Evolutionary conservation across 2,113 vertebrate species (phyloP).

Genomic region (Butorides virescens): DNA sequence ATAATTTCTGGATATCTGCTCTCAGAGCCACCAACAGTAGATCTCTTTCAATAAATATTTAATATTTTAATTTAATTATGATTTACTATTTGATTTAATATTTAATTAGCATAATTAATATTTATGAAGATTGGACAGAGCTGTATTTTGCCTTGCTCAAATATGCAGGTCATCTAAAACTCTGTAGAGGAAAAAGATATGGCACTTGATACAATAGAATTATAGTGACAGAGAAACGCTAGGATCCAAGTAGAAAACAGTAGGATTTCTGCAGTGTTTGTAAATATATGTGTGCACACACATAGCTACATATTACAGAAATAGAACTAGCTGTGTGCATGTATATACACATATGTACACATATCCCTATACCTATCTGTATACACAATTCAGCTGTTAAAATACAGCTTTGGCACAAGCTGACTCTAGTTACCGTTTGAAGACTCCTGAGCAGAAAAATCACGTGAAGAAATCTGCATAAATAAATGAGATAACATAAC

Average conservation of each 20-base stretch:
- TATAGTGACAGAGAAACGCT: background rate
- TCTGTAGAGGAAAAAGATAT: background rate
- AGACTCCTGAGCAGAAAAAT: background rate
- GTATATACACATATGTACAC: background rate
- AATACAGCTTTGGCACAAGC: background rate
- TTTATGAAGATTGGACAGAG: constrained; percentile 14
- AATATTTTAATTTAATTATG: constrained; percentile 29
- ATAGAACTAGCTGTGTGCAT: background rate
- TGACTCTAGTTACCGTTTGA: background rate
- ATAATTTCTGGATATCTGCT: background rate
- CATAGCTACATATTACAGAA: background rate
- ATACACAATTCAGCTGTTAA: background rate
- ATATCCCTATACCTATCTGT: background rate
- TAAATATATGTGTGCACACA: background rate
- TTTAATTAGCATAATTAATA: constrained; percentile 42
- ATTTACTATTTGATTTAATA: constrained; percentile 12
- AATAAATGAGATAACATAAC: background rate
- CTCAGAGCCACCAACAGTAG: background rate
- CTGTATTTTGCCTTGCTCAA: background rate
- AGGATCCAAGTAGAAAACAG: background rate
- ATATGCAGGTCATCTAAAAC: constrained; percentile 8
- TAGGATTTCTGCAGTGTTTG: background rate
- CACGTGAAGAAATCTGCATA: background rate
- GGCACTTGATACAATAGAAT: background rate
- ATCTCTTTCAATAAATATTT: constrained; percentile 39